phyloP scores from a whole-genome alignment of 2,888 invertebrate genomes.

The Fissipunctia ypsillon region DNA sequence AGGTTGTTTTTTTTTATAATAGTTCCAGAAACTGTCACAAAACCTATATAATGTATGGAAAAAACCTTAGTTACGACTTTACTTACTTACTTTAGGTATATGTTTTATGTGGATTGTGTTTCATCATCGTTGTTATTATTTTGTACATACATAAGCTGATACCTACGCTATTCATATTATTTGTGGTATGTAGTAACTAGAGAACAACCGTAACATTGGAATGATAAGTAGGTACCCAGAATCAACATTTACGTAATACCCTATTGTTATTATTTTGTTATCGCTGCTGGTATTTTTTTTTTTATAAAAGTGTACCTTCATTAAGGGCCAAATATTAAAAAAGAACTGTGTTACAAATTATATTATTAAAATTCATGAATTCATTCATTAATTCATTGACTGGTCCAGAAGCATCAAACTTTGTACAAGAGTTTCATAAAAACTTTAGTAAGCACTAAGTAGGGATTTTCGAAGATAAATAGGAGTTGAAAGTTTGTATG shows the following conservation, averaged over 20 bases:
- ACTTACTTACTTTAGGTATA: slow-evolving; percentile 6
- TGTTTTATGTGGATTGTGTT: slow-evolving; percentile 15
- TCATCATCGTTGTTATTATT: slow-evolving; percentile 33
- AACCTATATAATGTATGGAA: slow-evolving; percentile 17
- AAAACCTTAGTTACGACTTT: slow-evolving; percentile 8
- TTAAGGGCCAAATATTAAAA: background rate
- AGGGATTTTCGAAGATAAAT: background rate
- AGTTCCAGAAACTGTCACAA: background rate
- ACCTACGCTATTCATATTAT: slow-evolving; percentile 6
- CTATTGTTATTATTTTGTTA: background rate
- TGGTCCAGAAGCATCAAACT: background rate
- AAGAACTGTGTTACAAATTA: no score
- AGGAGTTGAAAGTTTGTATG: background rate
- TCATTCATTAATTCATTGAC: background rate
- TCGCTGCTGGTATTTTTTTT: background rate
- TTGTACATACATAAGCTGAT: slow-evolving; percentile 4
- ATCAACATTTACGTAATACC: slow-evolving; percentile 5
- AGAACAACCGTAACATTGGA: background rate
- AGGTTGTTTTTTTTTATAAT: slow-evolving; percentile 9
- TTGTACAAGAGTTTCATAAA: background rate
- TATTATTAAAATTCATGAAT: no score
- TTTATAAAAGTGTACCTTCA: background rate
- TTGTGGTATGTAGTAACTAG: slow-evolving; percentile 11
- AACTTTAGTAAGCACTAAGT: background rate
- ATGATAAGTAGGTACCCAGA: background rate